Evolutionary conservation across 2,797 vertebrate species (phyloP).

Genomic region (Pelodytes ibericus): DNA sequence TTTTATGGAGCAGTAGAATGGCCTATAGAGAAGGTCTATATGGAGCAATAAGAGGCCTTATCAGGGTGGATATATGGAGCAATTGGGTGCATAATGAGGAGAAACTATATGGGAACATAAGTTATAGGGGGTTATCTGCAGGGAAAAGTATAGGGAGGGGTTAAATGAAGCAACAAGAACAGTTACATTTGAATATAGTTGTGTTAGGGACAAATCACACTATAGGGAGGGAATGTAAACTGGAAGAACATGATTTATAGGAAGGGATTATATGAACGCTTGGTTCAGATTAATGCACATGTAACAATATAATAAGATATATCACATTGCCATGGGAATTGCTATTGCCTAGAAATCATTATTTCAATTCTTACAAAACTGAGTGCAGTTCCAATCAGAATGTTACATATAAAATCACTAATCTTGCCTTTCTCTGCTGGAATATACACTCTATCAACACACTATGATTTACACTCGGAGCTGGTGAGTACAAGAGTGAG

Average conservation of each 20-base stretch:
- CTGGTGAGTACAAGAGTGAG: conserved; percentile 9
- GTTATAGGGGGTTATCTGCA: not conserved
- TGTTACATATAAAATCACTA: not conserved
- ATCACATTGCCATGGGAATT: not conserved
- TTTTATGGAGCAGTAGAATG: not conserved
- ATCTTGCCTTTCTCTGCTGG: not conserved
- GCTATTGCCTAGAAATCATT: not conserved
- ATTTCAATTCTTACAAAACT: not conserved
- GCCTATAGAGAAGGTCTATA: not conserved
- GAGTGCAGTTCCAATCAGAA: conserved; percentile 6
- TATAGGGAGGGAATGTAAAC: not conserved
- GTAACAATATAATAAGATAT: not conserved
- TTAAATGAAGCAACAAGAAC: not conserved
- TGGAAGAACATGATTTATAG: not conserved
- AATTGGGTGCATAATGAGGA: not conserved
- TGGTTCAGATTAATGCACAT: not conserved
- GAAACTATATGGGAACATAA: not conserved
- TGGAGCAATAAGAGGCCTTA: not conserved
- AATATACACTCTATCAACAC: not conserved
- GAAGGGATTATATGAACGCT: not conserved
- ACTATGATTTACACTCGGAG: not conserved
- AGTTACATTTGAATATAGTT: not conserved
- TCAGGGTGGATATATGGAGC: not conserved
- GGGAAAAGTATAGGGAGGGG: not conserved
- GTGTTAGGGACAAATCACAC: not conserved